Evolutionary conservation across 1,140 invertebrate species (phyloP), one percentile per base, ranked within the genome.

Genomic region (Melanaphis sacchari): DNA sequence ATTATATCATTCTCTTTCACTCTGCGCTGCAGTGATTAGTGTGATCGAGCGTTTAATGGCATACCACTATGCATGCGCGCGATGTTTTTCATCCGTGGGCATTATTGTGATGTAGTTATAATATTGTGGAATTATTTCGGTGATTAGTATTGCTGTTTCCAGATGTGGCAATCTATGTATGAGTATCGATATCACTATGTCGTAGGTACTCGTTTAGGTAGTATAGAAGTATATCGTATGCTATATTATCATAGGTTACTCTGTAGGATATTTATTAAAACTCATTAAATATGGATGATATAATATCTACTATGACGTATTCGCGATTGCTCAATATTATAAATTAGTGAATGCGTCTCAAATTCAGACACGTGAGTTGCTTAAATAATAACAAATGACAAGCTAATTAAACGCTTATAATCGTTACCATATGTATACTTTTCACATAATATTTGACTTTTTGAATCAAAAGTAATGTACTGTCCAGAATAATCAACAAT

Each of bases 1-100:
- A 76, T 76, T 76, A 66, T 31, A n/a, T 76, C n/a, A 76, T 76
- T 76, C 59, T 76, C 59, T 76, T n/a, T 76, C 31, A 76, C 59
- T 76, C 59, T 4, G 15, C 31, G 3, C 11, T 15, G 15, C 54
- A n/a, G 31, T n/a, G 59, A 76, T 76, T 76, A 76, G 59, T n/a
- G 59, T n/a, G 59, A n/a, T 76, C n/a, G 59, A 76, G 15, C 59
- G 31, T 76, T 76, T 76, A 76, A 76, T 59, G 26, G 9, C 31
- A 59, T 31, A 31, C 54, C 59, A 7, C 15, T 76, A 18, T 66
- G 1, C 15, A n/a, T n/a, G 18, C 31, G 31, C 31, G 26, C 31
- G 11, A 31, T 66, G 59, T 66, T n/a, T 76, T 18, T 76, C 15
- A n/a, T 76, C 59, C 59, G 15, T 5, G 31, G 15, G 9, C 31